Conservation (phyloP, 2,113 vertebrate genomes). For the Stomatorhinus ivindoensis region DNA sequence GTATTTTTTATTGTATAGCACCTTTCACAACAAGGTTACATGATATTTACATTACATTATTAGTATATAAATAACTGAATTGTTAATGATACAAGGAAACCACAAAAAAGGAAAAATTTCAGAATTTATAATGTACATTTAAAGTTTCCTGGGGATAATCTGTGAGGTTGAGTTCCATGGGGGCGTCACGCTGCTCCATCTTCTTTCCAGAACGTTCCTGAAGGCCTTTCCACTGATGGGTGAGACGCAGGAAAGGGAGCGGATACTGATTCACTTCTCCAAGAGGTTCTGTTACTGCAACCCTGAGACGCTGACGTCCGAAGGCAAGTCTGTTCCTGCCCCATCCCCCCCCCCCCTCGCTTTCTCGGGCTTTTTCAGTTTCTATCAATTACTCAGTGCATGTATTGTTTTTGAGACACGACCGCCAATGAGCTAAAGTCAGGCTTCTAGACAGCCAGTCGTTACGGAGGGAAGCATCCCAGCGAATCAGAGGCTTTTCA, state of each 20-base stretch:
- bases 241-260: constrained; percentile 69
- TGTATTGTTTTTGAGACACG: neutral
- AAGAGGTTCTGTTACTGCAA: constrained; percentile 67
- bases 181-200: neutral
- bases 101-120: neutral
- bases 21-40: neutral
- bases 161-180: neutral
- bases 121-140: neutral
- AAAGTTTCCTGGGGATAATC: neutral
- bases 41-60: neutral
- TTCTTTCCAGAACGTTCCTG: constrained; percentile 59
- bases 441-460: neutral
- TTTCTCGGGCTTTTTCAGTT: neutral
- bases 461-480: neutral
- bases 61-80: neutral
- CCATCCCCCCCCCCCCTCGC: neutral
- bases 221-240: constrained; percentile 73
- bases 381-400: neutral
- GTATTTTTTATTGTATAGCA: neutral
- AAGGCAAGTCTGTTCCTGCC: constrained; percentile 45
- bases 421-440: neutral
- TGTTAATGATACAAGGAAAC: neutral
- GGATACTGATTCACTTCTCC: constrained; percentile 68
- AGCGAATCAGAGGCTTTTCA: neutral
- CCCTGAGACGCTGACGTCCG: constrained; percentile 51